phyloP scores from a whole-genome alignment of 2,113 vertebrate genomes.

The Nicator chloris region DNA sequence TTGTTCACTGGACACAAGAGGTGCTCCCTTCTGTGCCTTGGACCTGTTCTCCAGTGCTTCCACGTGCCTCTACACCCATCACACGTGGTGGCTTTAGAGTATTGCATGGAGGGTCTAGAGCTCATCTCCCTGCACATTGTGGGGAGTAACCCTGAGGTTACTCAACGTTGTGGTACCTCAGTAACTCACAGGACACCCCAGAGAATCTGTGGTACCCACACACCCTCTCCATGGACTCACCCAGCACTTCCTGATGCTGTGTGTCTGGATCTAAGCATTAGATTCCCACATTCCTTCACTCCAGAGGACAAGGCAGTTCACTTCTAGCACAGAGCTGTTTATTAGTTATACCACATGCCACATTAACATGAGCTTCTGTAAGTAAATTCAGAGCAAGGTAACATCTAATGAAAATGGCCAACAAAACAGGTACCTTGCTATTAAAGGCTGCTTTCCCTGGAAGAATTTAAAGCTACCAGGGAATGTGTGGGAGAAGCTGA shows the following conservation, averaged over 20 bases:
- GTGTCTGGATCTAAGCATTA: not conserved
- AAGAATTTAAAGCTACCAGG: not conserved
- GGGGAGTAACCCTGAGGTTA: not conserved
- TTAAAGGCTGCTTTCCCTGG: not conserved
- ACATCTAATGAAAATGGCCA: not conserved
- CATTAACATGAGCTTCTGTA: not conserved
- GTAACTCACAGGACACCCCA: not conserved
- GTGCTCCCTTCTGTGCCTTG: not conserved
- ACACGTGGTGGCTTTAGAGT: not conserved
- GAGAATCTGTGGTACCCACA: not conserved
- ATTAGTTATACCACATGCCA: not conserved
- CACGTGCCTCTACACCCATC: rapidly evolving
- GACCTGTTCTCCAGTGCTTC: not conserved
- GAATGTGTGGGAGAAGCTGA: not conserved
- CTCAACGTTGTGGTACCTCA: not conserved
- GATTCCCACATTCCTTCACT: not conserved
- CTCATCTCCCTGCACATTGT: rapidly evolving
- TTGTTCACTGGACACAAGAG: not conserved
- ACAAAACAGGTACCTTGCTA: not conserved
- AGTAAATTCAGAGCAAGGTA: not conserved
- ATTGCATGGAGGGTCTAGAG: not conserved
- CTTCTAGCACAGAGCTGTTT: not conserved
- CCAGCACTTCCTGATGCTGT: not conserved
- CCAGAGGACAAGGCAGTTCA: not conserved
- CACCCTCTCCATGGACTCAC: not conserved